These are phyloP conservation scores for Agrotis exclamationis DNA, from an alignment of 2,888 invertebrate genomes.

Conservation along the genomic window DNA sequence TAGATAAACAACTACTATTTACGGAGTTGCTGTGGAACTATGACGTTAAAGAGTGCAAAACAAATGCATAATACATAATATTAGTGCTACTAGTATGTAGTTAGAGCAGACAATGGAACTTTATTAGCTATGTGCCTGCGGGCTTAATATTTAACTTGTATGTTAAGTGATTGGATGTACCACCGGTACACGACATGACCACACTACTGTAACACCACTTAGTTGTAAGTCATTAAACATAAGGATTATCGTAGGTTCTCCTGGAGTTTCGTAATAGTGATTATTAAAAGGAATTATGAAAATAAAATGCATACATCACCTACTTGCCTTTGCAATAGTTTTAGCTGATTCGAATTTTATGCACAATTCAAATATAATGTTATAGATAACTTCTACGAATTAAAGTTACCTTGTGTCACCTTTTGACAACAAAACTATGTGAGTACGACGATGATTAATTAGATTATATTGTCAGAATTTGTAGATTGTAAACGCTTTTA, in stretches of 20 bases:
- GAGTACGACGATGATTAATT: constrained; percentile 64
- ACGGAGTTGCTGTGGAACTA: constrained; percentile 81
- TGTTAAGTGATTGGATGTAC: constrained; percentile 74
- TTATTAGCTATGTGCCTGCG: constrained; percentile 75
- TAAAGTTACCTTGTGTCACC: constrained; percentile 85
- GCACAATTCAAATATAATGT: constrained; percentile 82
- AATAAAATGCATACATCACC: constrained; percentile 85
- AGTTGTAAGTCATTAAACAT: constrained; percentile 76
- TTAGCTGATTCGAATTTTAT: constrained; percentile 82
- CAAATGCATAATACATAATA: constrained; percentile 85
- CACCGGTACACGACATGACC: constrained; percentile 75
- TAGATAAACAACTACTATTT: constrained; percentile 80
- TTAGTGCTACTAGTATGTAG: constrained; percentile 86
- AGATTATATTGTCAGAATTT: constrained; percentile 62
- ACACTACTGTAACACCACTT: constrained; percentile 85
- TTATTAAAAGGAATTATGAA: constrained; percentile 68
- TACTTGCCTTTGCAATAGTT: constrained; percentile 88
- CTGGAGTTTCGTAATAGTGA: constrained; percentile 76
- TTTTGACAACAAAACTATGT: constrained; percentile 70
- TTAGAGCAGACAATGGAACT: constrained; percentile 78
- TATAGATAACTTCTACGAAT: constrained; percentile 77
- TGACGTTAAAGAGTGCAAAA: constrained; percentile 77
- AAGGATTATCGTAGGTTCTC: constrained; percentile 72
- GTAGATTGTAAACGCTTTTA: constrained; percentile 62
- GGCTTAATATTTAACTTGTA: constrained; percentile 71